These are phyloP conservation scores for Agonopterix subpropinquella DNA, from an alignment of 2,888 invertebrate genomes.

Conservation along the genomic window DNA sequence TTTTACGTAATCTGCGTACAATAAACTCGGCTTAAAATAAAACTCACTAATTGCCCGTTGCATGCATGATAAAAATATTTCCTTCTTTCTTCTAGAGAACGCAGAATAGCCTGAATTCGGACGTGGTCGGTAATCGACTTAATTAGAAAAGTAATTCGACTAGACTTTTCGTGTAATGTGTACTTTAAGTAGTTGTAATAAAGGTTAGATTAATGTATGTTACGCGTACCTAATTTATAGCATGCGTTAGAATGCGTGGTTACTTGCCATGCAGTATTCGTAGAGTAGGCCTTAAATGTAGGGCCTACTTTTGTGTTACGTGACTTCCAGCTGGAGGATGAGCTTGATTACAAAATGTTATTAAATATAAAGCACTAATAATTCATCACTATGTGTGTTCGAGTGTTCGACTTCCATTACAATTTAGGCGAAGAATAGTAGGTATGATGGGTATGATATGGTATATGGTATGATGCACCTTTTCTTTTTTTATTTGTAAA, in stretches of 20 bases:
- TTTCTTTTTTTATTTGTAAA: no score
- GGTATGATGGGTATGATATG: no score
- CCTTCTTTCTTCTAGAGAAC: slow-evolving; percentile 26
- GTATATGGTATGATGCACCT: no score
- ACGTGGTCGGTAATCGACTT: slow-evolving; percentile 13
- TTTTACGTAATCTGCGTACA: slow-evolving; percentile 4
- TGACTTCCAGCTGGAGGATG: slow-evolving; percentile 3
- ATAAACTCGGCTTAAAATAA: slow-evolving; percentile 7
- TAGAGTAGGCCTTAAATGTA: slow-evolving; percentile 1
- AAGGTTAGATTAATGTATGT: not conserved
- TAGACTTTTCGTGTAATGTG: not conserved
- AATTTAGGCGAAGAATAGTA: no score
- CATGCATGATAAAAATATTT: slow-evolving; percentile 20
- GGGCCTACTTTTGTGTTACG: slow-evolving; percentile 9
- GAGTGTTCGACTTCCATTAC: no score
- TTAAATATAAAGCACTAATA: no score
- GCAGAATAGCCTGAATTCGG: slow-evolving; percentile 9
- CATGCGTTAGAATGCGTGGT: no score
- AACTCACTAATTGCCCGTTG: slow-evolving; percentile 22
- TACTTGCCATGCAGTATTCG: slow-evolving; percentile 3
- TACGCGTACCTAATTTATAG: not conserved
- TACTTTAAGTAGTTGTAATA: no score
- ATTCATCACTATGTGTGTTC: no score
- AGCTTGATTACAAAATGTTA: not conserved
- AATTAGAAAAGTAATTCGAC: slow-evolving; percentile 9